Evolutionary conservation across 2,113 vertebrate genomes (phyloP).

Genomic region (Cryptomyrus ogoouensis): DNA sequence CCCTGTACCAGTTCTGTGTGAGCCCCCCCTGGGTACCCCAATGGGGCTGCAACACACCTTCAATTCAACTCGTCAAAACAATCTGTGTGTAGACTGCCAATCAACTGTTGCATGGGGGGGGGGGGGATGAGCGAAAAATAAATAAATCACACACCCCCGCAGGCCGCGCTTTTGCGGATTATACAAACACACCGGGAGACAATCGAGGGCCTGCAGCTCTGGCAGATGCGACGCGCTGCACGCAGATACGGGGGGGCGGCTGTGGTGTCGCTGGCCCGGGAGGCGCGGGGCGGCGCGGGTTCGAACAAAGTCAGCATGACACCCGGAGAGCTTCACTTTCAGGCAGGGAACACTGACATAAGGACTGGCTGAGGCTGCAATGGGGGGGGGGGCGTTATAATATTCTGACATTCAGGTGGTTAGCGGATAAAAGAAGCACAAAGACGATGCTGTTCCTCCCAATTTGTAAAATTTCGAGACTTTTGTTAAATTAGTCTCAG

Average conservation of each 20-base stretch:
- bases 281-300: not conserved
- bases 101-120: not conserved
- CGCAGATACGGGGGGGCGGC: not conserved
- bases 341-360: not conserved
- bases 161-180: not conserved
- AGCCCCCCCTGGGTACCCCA: not conserved
- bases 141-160: slow-evolving; percentile 17
- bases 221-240: not conserved
- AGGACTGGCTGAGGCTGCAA: not conserved
- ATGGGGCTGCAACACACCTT: not conserved
- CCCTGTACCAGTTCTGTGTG: not conserved
- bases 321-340: not conserved
- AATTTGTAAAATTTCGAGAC: not conserved
- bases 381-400: not conserved
- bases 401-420: not conserved
- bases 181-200: slow-evolving; percentile 8
- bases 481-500: not conserved
- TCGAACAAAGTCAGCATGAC: not conserved
- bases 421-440: not conserved
- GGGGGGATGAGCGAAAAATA: not conserved
- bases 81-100: slow-evolving; percentile 1
- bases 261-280: not conserved
- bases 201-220: slow-evolving; percentile 12
- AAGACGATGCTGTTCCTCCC: not conserved
- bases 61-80: not conserved